A percentile compares a stretch with the other conserved stretches of the same genome.
Conservation (phyloP, 1,140 invertebrate species). For the Macrosteles quadrilineatus region DNA sequence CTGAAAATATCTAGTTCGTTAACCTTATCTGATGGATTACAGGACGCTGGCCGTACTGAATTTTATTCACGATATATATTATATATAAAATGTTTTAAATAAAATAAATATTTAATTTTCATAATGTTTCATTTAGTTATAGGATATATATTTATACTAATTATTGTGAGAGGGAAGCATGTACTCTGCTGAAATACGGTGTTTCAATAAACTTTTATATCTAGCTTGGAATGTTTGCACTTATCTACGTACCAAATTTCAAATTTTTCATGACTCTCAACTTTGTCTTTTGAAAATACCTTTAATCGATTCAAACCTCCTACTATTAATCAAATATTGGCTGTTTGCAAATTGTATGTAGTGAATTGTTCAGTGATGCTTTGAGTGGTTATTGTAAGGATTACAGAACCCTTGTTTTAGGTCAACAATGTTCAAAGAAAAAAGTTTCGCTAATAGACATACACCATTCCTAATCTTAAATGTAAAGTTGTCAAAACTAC, state of each 20-base stretch:
- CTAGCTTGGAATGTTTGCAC: constrained; percentile 21
- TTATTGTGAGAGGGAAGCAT: constrained; percentile 8
- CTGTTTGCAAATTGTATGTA: no score
- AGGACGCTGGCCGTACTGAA: constrained; percentile 28
- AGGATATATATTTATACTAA: constrained; percentile 15
- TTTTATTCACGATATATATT: constrained; percentile 25
- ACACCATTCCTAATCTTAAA: no score
- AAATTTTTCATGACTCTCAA: constrained; percentile 18
- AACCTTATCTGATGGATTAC: constrained; percentile 25
- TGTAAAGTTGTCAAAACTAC: no score
- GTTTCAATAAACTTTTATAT: constrained; percentile 11
- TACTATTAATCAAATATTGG: no score
- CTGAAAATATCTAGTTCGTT: constrained; percentile 25
- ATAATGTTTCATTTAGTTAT: constrained; percentile 22
- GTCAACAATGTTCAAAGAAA: no score
- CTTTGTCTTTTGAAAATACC: neutral
- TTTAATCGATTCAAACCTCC: no score
- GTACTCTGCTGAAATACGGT: neutral
- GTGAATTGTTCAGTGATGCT: no score
- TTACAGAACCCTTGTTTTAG: no score
- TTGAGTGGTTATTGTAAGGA: no score
- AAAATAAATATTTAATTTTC: constrained; percentile 25
- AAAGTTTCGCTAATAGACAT: no score
- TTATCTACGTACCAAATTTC: neutral
- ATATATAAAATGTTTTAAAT: constrained; percentile 24